Base-by-base conservation (phyloP, 2,797 vertebrate species). In the Spinus olivaceus region DNA sequence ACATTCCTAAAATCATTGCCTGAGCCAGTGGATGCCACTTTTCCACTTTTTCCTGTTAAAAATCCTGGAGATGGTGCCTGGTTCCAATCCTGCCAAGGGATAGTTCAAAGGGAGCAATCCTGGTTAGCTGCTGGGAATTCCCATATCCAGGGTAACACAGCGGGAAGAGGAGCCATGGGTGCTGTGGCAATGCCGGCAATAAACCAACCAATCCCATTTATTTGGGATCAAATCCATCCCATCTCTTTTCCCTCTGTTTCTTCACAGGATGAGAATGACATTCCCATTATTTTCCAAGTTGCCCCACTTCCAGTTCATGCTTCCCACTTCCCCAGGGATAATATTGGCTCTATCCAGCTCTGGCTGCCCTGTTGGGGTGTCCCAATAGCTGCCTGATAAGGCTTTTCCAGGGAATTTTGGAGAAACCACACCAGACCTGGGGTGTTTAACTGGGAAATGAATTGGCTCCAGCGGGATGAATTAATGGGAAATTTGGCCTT, bases 131-230 rank as follows among this genome's bases (percentile, higher is more conserved):
- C 25, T 42, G n/a, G 50, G 57, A 44, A 32, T 77, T 64, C 24
- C 28, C 50, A 56, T 8, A 14, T 39, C 64, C 44, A 8, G 18
- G 21, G 4, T 30, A 63, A 14, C 11, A 24, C 30, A 32, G 27
- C 12, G 32, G 42, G 30, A 82, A 63, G 37, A n/a, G 50, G 20
- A 63, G 49, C 22, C 32, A 6, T 4, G 8, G 54, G 8, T 50
- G 9, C 54, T 24, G 46, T 4, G 1, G 14, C 5, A 33, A 8
- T 9, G 11, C 41, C 0, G 0, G 7, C 8, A 13, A 11, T 15
- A 24, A 32, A 13, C 11, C 1, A 32, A 10, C 14, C 6, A 7
- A n/a, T 18, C 2, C 8, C 65, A 12, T 35, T 54, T 61, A 1
- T 33, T 61, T 32, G 32, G 59, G 60, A 47, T 76, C 46, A n/a